Evolutionary conservation across 1,140 invertebrate species (phyloP).

Genomic region (Lysiphlebus fabarum): DNA sequence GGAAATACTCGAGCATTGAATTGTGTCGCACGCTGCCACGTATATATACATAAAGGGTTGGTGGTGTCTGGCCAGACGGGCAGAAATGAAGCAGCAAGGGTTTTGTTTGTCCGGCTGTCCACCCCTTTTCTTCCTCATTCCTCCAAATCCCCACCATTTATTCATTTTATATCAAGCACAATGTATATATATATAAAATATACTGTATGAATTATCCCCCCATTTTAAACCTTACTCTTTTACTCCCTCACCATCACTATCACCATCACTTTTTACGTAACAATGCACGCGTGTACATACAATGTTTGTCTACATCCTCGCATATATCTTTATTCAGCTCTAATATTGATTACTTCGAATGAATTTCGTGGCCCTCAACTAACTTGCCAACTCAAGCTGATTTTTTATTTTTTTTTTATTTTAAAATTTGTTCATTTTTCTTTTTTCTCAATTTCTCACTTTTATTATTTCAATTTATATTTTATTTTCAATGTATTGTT

Average conservation of each 20-base stretch:
- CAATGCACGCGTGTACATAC: slow-evolving; percentile 42
- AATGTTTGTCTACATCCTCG: slow-evolving; percentile 47
- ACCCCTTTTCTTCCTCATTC: slow-evolving; percentile 42
- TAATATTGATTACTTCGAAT: slow-evolving; percentile 52
- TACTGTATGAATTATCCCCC: not conserved
- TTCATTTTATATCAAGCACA: not conserved
- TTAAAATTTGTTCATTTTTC: too few species aligned
- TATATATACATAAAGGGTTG: slow-evolving; percentile 38
- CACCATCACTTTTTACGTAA: slow-evolving; percentile 30
- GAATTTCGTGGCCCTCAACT: slow-evolving; percentile 35
- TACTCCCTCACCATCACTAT: not conserved
- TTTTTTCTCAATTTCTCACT: too few species aligned
- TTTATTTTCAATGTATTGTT: too few species aligned
- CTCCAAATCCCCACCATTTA: slow-evolving; percentile 17
- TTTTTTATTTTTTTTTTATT: not conserved
- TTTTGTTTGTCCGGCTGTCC: slow-evolving; percentile 57
- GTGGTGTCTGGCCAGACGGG: slow-evolving; percentile 54
- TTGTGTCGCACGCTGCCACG: slow-evolving; percentile 16
- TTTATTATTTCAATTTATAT: too few species aligned
- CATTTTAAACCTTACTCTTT: slow-evolving; percentile 1
- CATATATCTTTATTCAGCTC: slow-evolving; percentile 44
- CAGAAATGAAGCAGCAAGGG: slow-evolving; percentile 55
- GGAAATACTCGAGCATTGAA: slow-evolving; percentile 34
- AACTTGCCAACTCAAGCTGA: not conserved
- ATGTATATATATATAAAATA: slow-evolving; percentile 5